A percentile compares a stretch with the other conserved stretches of the same genome.
phyloP scores from a whole-genome alignment of 37 sponge, comb jelly and placozoan genomes.

The Tethya wilhelma region DNA sequence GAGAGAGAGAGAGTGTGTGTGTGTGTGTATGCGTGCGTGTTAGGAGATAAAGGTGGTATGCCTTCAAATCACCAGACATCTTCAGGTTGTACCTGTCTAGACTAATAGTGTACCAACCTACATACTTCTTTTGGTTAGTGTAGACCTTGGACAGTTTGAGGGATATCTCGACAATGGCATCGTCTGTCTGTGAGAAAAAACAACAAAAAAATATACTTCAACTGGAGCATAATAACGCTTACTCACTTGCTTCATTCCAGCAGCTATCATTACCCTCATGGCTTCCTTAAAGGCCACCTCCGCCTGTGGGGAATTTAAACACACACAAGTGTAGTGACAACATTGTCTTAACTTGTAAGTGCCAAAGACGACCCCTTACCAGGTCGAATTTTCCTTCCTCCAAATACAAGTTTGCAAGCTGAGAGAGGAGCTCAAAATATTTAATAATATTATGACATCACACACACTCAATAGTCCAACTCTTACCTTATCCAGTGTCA shows the following conservation, averaged over 20 bases:
- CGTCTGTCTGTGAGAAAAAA: slow-evolving; percentile 22
- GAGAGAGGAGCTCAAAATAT: not conserved
- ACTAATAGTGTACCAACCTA: not conserved
- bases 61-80: too few species aligned
- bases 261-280: slow-evolving; percentile 23
- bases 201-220: not conserved
- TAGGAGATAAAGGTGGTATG: too few species aligned
- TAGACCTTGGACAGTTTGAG: slow-evolving; percentile 52
- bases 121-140: slow-evolving; percentile 40
- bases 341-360: not conserved
- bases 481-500: slow-evolving; percentile 34
- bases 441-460: not conserved
- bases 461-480: not conserved
- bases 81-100: too few species aligned
- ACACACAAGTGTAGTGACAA: not conserved
- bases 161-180: slow-evolving; percentile 58
- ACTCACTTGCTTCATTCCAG: slow-evolving; percentile 22
- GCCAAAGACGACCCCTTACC: slow-evolving; percentile 10
- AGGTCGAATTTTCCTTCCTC: slow-evolving; percentile 14
- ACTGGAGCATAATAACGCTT: not conserved
- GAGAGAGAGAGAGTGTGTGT: too few species aligned
- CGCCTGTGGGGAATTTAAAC: slow-evolving; percentile 25
- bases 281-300: slow-evolving; percentile 43
- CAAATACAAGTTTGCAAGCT: slow-evolving; percentile 17
- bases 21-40: too few species aligned